phyloP scores from a whole-genome alignment of 2,797 vertebrate species.

The Menidia menidia region DNA sequence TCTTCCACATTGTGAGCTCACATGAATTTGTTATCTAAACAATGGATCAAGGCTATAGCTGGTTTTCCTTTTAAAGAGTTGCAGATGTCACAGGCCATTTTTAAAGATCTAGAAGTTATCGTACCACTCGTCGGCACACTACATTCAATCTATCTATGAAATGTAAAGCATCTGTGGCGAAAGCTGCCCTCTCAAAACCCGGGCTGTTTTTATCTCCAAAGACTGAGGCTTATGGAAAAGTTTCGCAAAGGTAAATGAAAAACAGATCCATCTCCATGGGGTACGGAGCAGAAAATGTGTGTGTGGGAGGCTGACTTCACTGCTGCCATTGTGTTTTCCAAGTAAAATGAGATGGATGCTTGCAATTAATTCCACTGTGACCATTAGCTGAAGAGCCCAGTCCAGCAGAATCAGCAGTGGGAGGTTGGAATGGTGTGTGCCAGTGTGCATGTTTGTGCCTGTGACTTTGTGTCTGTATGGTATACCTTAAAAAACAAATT shows the following conservation, averaged over 20 bases:
- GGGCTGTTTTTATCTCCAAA: conserved; percentile 11
- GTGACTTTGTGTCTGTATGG: conserved; percentile 9
- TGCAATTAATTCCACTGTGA: conserved; percentile 67
- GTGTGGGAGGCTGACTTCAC: conserved; percentile 19
- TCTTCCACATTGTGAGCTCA: neutral
- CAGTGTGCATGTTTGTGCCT: conserved; percentile 18
- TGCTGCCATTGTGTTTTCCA: conserved; percentile 36
- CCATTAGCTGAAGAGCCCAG: conserved; percentile 60
- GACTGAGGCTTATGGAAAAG: conserved; percentile 39
- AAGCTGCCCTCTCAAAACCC: neutral
- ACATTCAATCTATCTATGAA: conserved; percentile 12
- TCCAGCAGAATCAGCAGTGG: conserved; percentile 49
- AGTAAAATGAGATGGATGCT: conserved; percentile 70
- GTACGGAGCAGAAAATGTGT: conserved; percentile 10
- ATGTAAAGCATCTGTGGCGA: conserved; percentile 36
- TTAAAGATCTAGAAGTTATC: conserved; percentile 26
- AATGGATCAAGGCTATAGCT: neutral
- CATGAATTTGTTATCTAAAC: neutral
- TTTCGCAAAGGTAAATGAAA: conserved; percentile 56
- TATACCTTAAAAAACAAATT: conserved; percentile 38
- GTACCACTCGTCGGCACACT: conserved; percentile 16
- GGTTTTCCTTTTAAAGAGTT: conserved; percentile 12
- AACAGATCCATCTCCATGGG: conserved; percentile 42
- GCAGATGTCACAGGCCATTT: conserved; percentile 14
- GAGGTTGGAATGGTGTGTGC: conserved; percentile 19